Base-by-base conservation (phyloP, 2,888 invertebrate genomes). In the Nemoura dubitans region DNA sequence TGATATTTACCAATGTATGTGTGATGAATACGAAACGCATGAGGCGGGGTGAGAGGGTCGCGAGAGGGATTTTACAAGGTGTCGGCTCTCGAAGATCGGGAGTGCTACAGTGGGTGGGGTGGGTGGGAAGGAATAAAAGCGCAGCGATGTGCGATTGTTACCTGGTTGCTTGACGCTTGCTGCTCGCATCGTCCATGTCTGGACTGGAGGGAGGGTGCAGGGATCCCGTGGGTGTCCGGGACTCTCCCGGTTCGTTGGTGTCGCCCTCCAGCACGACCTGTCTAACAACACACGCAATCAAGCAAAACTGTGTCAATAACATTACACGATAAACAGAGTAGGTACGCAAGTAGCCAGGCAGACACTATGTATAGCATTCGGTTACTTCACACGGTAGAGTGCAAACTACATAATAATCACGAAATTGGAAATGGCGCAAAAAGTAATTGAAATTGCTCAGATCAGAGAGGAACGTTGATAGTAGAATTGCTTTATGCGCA, bases 131-230 rank as follows among this genome's bases (percentile, higher is more conserved):
- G 36, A 36, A 36, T 36, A 6, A 36, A 36, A 36, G 36, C 10
- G 36, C 36, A 36, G 10, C 5, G 36, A n/a, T n/a, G 36, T 10
- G 27, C 0, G 26, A 80, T 59, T 87, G 89, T 89, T 90, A 92
- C 91, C 94, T 92, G 85, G 96, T 96, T 89, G 96, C 96, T 90
- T 96, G 95, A 88, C 95, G 93, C 91, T 95, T 95, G 91, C 95
- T 95, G 92, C 94, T 95, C 90, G 94, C 84, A 84, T 87, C 88
- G 90, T 95, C 95, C 94, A 95, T 94, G 90, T 92, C 94, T 25
- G 88, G 88, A 77, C 87, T 87, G 27, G 87, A 30, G 36, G 88
- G 86, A 42, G 88, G 87, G n/a, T 85, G 85, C 76, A 86, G 78
- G 36, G 87, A 87, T 29, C 86, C 87, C 59, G 88, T 86, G 59